Conservation (phyloP, 2,113 vertebrate genomes). For the Pseudorasbora parva region DNA sequence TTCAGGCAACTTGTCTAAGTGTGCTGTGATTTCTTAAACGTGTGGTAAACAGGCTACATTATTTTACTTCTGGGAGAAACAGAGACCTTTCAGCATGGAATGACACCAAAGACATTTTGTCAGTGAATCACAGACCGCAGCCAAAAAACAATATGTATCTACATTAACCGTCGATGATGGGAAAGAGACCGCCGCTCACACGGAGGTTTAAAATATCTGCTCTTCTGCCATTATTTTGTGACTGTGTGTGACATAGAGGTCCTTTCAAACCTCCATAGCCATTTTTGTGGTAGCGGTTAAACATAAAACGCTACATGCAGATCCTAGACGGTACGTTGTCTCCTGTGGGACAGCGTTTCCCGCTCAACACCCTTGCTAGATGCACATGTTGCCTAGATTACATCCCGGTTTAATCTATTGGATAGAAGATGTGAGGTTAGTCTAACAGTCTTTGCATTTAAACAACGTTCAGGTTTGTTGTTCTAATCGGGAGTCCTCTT, state of each 20-base stretch:
- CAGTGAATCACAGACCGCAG: slow-evolving; percentile 39
- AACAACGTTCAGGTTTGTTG: slow-evolving; percentile 9
- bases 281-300: slow-evolving; percentile 40
- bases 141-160: slow-evolving; percentile 40
- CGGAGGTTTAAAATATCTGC: slow-evolving; percentile 9
- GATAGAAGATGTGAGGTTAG: background rate
- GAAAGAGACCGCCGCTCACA: slow-evolving; percentile 10
- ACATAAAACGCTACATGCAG: slow-evolving; percentile 43
- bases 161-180: slow-evolving; percentile 33
- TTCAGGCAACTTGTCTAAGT: too few species aligned
- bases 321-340: slow-evolving; percentile 37
- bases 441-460: background rate
- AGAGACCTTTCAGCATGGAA: background rate
- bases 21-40: background rate
- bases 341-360: slow-evolving; percentile 38
- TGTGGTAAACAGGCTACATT: background rate
- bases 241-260: slow-evolving; percentile 22
- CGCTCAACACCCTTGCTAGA: background rate
- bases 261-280: slow-evolving; percentile 42
- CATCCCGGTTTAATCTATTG: slow-evolving; percentile 11
- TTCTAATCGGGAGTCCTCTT: slow-evolving; percentile 30
- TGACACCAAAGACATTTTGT: slow-evolving; percentile 16
- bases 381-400: slow-evolving; percentile 43
- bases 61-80: slow-evolving; percentile 14
- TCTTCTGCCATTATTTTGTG: slow-evolving; percentile 20